Conservation (phyloP, 2,888 invertebrate genomes). For the Calliphora vomitoria region DNA sequence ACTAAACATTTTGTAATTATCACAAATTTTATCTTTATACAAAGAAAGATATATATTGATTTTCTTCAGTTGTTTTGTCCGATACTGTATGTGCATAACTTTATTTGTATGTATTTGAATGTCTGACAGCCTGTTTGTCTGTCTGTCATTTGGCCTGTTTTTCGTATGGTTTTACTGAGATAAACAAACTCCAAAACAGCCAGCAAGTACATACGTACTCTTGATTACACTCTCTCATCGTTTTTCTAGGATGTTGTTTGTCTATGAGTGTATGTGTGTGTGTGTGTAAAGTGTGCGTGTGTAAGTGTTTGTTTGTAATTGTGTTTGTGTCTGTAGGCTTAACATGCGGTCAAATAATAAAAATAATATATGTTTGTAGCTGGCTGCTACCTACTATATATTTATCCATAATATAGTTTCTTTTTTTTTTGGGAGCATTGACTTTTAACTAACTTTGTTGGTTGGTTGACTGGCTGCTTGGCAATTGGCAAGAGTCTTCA, state of each 20-base stretch:
- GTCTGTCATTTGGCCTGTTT: conserved; percentile 67
- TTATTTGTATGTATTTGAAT: neutral
- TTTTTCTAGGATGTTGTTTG: conserved; percentile 43
- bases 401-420: conserved; percentile 58
- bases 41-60: no score
- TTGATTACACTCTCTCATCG: conserved; percentile 18
- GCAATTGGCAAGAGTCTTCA: conserved; percentile 60
- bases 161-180: conserved; percentile 53
- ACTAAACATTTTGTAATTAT: no score
- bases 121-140: conserved; percentile 51
- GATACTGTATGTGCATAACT: neutral
- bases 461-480: conserved; percentile 44
- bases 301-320: conserved; percentile 11
- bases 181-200: conserved; percentile 48
- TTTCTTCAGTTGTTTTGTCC: no score
- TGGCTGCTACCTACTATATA: conserved; percentile 16
- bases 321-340: conserved; percentile 45
- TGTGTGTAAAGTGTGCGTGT: conserved; percentile 21
- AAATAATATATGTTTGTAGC: conserved; percentile 49
- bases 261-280: conserved; percentile 16
- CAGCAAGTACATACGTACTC: conserved; percentile 9
- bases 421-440: conserved; percentile 64
- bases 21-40: no score
- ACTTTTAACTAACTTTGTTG: conserved; percentile 67
- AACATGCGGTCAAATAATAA: conserved; percentile 69